Conservation (phyloP, 1,140 invertebrate genomes). For the Danaus plexippus region DNA sequence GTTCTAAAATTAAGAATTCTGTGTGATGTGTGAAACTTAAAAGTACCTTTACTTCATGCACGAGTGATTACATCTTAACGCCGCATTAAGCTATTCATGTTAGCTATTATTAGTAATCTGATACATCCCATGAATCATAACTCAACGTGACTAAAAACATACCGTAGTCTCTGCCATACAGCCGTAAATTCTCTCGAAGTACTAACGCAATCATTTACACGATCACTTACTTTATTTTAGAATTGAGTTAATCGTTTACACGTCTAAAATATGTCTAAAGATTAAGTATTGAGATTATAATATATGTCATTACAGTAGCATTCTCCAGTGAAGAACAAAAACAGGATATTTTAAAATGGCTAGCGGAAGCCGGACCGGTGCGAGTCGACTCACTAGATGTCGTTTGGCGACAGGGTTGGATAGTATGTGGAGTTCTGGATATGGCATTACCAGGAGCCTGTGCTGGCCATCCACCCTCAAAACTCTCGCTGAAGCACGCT, state of each 20-base stretch:
- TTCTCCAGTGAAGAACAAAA: constrained; percentile 63
- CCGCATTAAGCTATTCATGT: constrained; percentile 10
- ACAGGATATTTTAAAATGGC: constrained; percentile 59
- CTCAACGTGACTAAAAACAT: not conserved
- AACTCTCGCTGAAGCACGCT: constrained; percentile 69
- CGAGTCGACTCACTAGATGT: constrained; percentile 53
- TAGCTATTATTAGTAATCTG: constrained; percentile 14
- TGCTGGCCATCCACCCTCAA: constrained; percentile 68
- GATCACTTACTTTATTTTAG: no score
- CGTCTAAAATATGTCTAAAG: constrained; percentile 1
- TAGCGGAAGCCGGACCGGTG: constrained; percentile 51
- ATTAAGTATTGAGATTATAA: not conserved
- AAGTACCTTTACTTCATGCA: constrained; percentile 1
- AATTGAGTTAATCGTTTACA: no score
- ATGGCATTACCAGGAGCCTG: constrained; percentile 72
- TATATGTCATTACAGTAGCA: constrained; percentile 47
- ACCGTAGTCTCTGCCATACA: no score
- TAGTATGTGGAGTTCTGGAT: constrained; percentile 73
- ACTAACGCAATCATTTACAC: no score
- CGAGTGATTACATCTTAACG: constrained; percentile 7
- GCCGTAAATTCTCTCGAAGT: no score
- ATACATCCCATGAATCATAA: constrained; percentile 9
- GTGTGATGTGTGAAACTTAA: no score
- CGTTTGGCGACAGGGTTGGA: constrained; percentile 73
- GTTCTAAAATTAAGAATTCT: no score